Conservation (phyloP, 1,140 invertebrate genomes). For the Papilio polyxenes region DNA sequence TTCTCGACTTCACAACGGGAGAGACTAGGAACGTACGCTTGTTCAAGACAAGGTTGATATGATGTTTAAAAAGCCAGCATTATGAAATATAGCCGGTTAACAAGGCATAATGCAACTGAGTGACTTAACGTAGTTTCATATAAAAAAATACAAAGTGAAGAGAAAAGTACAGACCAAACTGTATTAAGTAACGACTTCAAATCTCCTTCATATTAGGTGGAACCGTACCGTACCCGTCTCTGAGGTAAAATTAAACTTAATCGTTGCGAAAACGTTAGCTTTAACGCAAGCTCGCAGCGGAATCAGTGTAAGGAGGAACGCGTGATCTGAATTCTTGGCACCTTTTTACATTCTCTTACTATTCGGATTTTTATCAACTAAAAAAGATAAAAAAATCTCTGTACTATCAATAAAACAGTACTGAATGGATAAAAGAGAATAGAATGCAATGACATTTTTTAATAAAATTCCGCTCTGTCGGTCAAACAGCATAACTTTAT, state of each 20-base stretch:
- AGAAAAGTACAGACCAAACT: background rate
- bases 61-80: constrained; percentile 12
- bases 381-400: background rate
- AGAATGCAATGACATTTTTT: background rate
- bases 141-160: no score
- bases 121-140: background rate
- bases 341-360: constrained; percentile 26
- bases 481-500: constrained; percentile 48
- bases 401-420: constrained; percentile 13
- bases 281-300: constrained; percentile 22
- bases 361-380: constrained; percentile 17
- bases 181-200: background rate
- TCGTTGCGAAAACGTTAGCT: constrained; percentile 37
- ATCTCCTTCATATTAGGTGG: background rate
- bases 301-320: constrained; percentile 41
- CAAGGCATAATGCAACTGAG: background rate
- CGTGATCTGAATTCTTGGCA: constrained; percentile 40
- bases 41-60: constrained; percentile 26
- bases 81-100: background rate
- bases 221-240: no score
- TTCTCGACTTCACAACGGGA: constrained; percentile 44
- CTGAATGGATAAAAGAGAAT: background rate
- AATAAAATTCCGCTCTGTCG: background rate
- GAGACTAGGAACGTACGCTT: background rate
- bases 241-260: constrained; percentile 36